Percentiles rank a stretch among this genome's conserved stretches.
These are phyloP conservation scores for Macrosiphum euphorbiae DNA, from an alignment of 2,888 invertebrate species.

Conservation along the genomic window DNA sequence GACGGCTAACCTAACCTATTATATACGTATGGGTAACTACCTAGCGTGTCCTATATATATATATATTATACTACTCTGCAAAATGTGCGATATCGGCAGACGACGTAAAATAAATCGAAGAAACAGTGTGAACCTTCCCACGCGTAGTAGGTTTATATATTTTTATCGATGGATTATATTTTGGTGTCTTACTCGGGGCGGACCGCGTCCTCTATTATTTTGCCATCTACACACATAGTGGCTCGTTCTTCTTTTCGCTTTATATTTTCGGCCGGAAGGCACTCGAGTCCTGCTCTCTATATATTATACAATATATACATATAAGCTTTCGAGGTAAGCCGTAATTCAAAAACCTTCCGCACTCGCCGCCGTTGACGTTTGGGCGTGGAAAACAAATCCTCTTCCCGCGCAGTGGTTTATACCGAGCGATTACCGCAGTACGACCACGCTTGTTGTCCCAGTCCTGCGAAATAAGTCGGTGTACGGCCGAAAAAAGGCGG, in stretches of 20 bases:
- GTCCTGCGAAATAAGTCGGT: not conserved
- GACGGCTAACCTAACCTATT: too few species aligned
- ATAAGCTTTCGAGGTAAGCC: not conserved
- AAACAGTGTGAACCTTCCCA: not conserved
- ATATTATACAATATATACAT: not conserved
- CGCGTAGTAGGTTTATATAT: too few species aligned
- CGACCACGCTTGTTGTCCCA: not conserved
- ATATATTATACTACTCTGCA: not conserved
- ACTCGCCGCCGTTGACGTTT: conserved; percentile 14
- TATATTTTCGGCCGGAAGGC: not conserved
- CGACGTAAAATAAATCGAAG: not conserved
- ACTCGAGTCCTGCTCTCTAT: not conserved
- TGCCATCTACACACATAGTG: not conserved
- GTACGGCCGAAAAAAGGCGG: not conserved
- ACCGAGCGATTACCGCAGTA: not conserved
- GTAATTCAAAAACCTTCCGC: conserved; percentile 30
- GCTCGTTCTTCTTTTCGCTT: not conserved
- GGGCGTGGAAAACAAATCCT: conserved; percentile 39
- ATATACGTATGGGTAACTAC: not conserved
- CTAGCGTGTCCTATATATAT: too few species aligned
- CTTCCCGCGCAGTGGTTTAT: not conserved
- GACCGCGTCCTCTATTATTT: not conserved
- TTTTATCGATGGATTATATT: not conserved
- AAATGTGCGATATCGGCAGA: not conserved
- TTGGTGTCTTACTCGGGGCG: not conserved